Conservation (phyloP, 2,888 invertebrate genomes). For the Carcina quercana region DNA sequence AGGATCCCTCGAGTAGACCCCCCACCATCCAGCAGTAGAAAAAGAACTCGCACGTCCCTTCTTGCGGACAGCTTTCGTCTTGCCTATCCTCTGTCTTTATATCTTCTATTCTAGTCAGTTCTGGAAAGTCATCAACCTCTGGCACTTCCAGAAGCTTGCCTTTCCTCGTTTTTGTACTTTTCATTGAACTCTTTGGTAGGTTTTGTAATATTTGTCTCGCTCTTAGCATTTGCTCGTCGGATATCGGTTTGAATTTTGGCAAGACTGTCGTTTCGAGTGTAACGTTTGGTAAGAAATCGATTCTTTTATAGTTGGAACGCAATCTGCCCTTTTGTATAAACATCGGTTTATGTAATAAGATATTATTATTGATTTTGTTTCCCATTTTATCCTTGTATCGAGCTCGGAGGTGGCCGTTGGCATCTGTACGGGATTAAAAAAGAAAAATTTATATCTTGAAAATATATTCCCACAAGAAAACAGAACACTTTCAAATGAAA, state of each 20-base stretch:
- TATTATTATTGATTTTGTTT: slow-evolving; percentile 26
- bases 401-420: slow-evolving; percentile 66
- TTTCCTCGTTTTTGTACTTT: slow-evolving; percentile 28
- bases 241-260: slow-evolving; percentile 60
- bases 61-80: slow-evolving; percentile 78
- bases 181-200: slow-evolving; percentile 30
- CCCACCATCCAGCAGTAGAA: slow-evolving; percentile 94
- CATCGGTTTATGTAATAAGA: slow-evolving; percentile 49
- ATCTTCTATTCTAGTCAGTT: slow-evolving; percentile 14
- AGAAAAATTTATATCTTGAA: slow-evolving; percentile 26
- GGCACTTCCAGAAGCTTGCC: slow-evolving; percentile 32
- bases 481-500: no score
- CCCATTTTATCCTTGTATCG: slow-evolving; percentile 31
- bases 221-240: slow-evolving; percentile 57
- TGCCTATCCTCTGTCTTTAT: slow-evolving; percentile 29
- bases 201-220: slow-evolving; percentile 52
- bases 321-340: slow-evolving; percentile 49
- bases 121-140: slow-evolving; percentile 1
- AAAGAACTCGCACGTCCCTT: slow-evolving; percentile 92
- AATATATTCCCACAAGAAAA: no score
- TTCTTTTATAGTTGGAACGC: slow-evolving; percentile 28
- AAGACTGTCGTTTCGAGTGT: slow-evolving; percentile 29
- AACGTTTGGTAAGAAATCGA: slow-evolving; percentile 38
- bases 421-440: slow-evolving; percentile 56
- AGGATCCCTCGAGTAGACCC: slow-evolving; percentile 89